Evolutionary conservation across 2,888 invertebrate species (phyloP).

Genomic region (Anoncus sp.): DNA sequence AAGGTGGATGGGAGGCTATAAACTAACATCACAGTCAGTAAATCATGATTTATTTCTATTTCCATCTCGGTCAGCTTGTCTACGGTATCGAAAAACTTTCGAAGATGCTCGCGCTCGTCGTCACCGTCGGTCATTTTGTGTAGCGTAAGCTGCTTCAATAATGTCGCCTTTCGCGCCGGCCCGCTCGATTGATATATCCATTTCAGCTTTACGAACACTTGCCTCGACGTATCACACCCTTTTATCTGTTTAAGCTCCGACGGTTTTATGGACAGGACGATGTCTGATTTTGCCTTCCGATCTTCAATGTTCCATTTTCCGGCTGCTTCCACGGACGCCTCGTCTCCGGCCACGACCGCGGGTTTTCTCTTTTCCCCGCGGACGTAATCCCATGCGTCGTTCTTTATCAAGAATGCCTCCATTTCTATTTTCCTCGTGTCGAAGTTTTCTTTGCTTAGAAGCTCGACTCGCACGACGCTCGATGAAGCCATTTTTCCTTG

Average conservation of each 20-base stretch:
- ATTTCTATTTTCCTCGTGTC: conserved; percentile 36
- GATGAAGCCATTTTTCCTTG: not conserved
- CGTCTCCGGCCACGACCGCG: not conserved
- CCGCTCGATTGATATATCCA: conserved; percentile 76
- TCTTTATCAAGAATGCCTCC: conserved; percentile 23
- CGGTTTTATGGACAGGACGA: conserved; percentile 13
- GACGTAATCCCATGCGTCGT: conserved; percentile 33
- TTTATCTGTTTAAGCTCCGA: conserved; percentile 48
- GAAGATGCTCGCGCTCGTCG: conserved; percentile 75
- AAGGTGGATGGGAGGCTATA: conserved; percentile 17
- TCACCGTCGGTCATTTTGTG: conserved; percentile 73
- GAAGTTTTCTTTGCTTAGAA: conserved; percentile 17
- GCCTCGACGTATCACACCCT: conserved; percentile 64
- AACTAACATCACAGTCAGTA: conserved; percentile 73
- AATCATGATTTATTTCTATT: conserved; percentile 72
- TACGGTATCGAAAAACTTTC: conserved; percentile 76
- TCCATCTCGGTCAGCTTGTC: conserved; percentile 75
- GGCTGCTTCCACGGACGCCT: not conserved
- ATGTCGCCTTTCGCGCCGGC: conserved; percentile 79
- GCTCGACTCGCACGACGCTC: conserved; percentile 16
- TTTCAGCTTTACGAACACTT: conserved; percentile 78
- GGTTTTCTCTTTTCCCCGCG: conserved; percentile 8
- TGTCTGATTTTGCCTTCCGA: conserved; percentile 25
- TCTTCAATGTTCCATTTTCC: not conserved
- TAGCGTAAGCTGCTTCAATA: conserved; percentile 77